A percentile compares a stretch with the other conserved stretches of the same genome.
Evolutionary conservation across 2,113 vertebrate genomes (phyloP).

Genomic region (Eublepharis macularius): DNA sequence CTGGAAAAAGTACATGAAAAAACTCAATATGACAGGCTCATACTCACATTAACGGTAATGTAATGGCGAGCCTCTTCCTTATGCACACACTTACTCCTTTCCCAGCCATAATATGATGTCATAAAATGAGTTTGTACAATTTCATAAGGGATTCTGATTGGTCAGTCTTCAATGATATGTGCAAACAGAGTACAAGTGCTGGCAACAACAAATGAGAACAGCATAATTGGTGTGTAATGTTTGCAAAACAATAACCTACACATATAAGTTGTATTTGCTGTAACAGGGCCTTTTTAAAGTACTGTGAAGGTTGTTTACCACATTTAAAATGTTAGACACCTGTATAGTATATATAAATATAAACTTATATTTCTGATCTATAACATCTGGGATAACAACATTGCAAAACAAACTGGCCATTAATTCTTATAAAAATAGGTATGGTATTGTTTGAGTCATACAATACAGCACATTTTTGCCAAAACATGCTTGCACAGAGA

Average conservation of each 20-base stretch:
- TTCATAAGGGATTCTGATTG: slow-evolving; percentile 85
- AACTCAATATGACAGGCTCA: slow-evolving; percentile 95
- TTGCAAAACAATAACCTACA: not conserved
- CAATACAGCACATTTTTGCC: too few species aligned
- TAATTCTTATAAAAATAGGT: too few species aligned
- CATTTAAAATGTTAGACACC: too few species aligned
- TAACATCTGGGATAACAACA: too few species aligned
- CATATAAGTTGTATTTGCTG: not conserved
- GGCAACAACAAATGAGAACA: not conserved
- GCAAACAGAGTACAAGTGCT: not conserved
- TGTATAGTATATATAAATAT: too few species aligned
- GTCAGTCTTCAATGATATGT: slow-evolving; percentile 73
- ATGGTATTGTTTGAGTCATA: too few species aligned
- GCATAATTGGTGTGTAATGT: not conserved
- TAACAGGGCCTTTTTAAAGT: not conserved
- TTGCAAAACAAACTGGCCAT: too few species aligned
- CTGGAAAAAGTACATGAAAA: slow-evolving; percentile 97
- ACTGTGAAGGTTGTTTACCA: too few species aligned
- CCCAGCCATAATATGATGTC: slow-evolving; percentile 77
- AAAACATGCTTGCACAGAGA: too few species aligned
- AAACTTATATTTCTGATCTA: too few species aligned
- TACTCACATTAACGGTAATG: slow-evolving; percentile 97
- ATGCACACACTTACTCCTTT: slow-evolving; percentile 72
- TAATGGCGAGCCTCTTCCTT: slow-evolving; percentile 78
- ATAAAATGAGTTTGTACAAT: slow-evolving; percentile 80